These are phyloP conservation scores for Sparidentex hasta DNA, from an alignment of 2,797 vertebrate species.

Conservation along the genomic window DNA sequence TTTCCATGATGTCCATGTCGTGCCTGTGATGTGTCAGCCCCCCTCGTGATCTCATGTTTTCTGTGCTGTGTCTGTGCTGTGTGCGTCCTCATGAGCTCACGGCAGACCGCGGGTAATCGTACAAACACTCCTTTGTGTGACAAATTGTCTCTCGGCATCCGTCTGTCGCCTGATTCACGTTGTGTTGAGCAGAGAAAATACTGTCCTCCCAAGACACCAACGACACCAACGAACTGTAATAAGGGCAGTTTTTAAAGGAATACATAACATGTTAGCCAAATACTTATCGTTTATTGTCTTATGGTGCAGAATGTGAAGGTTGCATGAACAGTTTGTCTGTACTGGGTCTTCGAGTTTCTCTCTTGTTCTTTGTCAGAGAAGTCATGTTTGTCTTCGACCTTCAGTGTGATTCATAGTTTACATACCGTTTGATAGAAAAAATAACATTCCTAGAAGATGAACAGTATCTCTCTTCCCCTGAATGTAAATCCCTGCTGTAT, in stretches of 20 bases:
- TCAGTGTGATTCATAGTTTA: conserved; percentile 23
- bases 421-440: not conserved
- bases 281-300: not conserved
- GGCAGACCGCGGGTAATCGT: conserved; percentile 46
- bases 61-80: conserved; percentile 55
- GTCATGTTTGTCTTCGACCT: conserved; percentile 50
- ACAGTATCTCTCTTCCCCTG: not conserved
- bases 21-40: conserved; percentile 65
- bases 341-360: not conserved
- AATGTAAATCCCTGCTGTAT: conserved; percentile 26
- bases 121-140: conserved; percentile 78
- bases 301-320: not conserved
- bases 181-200: conserved; percentile 37
- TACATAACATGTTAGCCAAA: not conserved
- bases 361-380: conserved; percentile 43
- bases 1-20: conserved; percentile 55
- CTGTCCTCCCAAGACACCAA: not conserved
- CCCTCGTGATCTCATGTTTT: conserved; percentile 69
- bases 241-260: not conserved
- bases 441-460: conserved; percentile 19
- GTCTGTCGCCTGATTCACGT: conserved; percentile 57
- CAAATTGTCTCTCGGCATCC: conserved; percentile 50
- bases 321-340: not conserved
- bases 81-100: conserved; percentile 71
- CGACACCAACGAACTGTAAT: not conserved